Conservation (phyloP, 2,113 vertebrate genomes). For the Aepyceros melampus region DNA sequence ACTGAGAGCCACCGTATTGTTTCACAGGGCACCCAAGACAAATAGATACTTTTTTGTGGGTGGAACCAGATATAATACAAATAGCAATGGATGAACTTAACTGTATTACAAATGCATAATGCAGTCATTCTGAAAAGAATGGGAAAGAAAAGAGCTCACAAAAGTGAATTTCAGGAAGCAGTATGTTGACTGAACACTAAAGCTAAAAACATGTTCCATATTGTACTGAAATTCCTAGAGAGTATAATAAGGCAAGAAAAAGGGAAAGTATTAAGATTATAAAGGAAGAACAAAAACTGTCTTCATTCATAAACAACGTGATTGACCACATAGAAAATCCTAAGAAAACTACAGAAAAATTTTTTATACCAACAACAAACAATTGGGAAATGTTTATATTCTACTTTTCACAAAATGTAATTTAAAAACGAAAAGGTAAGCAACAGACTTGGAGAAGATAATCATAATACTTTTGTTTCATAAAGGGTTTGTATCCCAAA, state of each 20-base stretch:
- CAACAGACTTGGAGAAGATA: background rate
- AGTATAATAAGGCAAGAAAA: background rate
- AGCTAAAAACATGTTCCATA: background rate
- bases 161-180: background rate
- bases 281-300: background rate
- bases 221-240: background rate
- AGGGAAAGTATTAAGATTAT: background rate
- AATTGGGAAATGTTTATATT: background rate
- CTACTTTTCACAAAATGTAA: background rate
- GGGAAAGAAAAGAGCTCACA: background rate
- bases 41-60: background rate
- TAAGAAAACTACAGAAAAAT: background rate
- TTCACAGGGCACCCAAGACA: background rate
- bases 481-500: background rate
- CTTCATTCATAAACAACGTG: background rate
- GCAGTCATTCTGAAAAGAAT: background rate
- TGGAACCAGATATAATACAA: background rate
- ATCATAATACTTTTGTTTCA: background rate
- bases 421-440: background rate
- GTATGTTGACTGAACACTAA: background rate
- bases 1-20: background rate
- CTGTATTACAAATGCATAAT: background rate
- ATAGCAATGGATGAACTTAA: background rate
- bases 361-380: background rate
- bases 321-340: background rate